Conservation (phyloP, 2,888 invertebrate species). For the Patella caerulea region DNA sequence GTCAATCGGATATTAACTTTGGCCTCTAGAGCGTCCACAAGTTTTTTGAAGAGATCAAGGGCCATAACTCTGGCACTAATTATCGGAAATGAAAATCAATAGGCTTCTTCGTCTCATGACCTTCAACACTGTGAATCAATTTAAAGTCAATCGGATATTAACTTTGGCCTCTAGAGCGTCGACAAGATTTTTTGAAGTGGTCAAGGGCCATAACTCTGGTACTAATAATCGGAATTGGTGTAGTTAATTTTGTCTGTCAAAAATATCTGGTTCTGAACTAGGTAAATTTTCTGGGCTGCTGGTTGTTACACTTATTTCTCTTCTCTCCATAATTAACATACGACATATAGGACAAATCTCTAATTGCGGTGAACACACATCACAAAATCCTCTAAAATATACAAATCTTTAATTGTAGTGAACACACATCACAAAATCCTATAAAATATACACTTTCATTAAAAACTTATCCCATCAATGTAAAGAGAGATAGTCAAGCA, state of each 20-base stretch:
- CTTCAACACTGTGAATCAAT: too few relatives aligned
- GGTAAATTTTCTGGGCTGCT: background rate
- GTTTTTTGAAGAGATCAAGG: too few relatives aligned
- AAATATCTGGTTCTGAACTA: background rate
- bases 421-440: slow-evolving; percentile 82
- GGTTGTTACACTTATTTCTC: background rate
- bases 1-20: too few relatives aligned
- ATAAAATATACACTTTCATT: slow-evolving; percentile 73
- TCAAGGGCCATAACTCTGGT: too few relatives aligned
- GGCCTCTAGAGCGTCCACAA: too few relatives aligned
- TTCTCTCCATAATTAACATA: slow-evolving; percentile 74
- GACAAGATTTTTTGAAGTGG: too few relatives aligned
- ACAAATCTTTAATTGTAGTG: slow-evolving; percentile 24
- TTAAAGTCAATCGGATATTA: too few relatives aligned
- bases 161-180: too few relatives aligned
- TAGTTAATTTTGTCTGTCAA: slow-evolving; percentile 4
- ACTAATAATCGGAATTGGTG: too few relatives aligned
- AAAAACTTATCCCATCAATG: background rate
- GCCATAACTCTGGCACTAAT: too few relatives aligned
- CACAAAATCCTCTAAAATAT: slow-evolving; percentile 84
- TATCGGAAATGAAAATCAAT: too few relatives aligned
- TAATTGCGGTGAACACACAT: slow-evolving; percentile 76
- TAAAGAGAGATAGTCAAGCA: background rate
- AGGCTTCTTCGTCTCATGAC: too few relatives aligned
- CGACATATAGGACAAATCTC: slow-evolving; percentile 91